Base-by-base conservation (phyloP, 2,113 vertebrate species). In the Alethe castanea region DNA sequence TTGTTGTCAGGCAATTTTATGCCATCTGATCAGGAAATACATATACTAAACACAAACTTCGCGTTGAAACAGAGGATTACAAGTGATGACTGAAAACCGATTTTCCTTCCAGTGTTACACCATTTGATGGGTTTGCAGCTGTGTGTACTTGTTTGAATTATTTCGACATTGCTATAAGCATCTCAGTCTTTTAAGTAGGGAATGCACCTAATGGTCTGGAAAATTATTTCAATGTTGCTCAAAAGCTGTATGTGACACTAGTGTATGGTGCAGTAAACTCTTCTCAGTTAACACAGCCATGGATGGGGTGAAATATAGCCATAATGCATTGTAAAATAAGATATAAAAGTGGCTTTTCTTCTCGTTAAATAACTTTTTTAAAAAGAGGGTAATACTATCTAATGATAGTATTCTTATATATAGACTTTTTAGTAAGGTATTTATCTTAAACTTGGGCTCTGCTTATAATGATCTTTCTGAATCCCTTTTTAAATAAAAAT, bases 141-240 rank as follows among this genome's bases (percentile, higher is more conserved):
- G 80, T 25, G 4, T 93, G 52, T 56, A 56, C 77, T 88, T 77
- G 50, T 91, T 90, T 92, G 85, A 95, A 92, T 95, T 92, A 77
- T 88, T 83, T 88, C 72, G 79, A 54, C 7, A 8, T 86, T 96
- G 59, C 83, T 95, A 54, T 82, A 40, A 87, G 14, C 80, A 65
- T 81, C 45, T 69, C 67, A 57, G 47, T 76, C 70, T 95, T 96
- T 90, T 87, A 89, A 84, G 56, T 81, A 69, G 56, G 23, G 38
- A 94, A 87, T 78, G 80, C 33, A 89, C 18, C 53, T 97, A 97
- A 95, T 95, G 85, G 74, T 79, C 69, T 96, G 92, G 90, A 95
- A 97, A 97, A 95, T 85, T 36, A 95, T 91, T 93, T 95, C 67
- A 72, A 0, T 88, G 67, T 82, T 95, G 42, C 73, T 86, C 73